phyloP scores from a whole-genome alignment of 2,113 vertebrate genomes.

The Bubo bubo region DNA sequence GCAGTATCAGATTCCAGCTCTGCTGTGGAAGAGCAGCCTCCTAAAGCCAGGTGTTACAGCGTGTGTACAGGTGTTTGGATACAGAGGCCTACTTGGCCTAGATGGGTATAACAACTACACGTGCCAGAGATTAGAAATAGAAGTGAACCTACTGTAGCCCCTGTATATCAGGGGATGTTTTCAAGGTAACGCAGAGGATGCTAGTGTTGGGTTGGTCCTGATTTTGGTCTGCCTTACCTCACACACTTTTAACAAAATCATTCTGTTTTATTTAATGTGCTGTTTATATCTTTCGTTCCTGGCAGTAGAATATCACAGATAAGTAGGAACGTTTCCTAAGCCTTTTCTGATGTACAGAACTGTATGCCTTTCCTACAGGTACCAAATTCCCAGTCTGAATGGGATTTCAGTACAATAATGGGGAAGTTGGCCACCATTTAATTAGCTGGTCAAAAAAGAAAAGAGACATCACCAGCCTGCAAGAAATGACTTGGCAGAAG shows the following conservation, averaged over 20 bases:
- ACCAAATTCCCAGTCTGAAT: not conserved
- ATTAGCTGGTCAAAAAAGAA: not conserved
- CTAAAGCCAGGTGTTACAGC: not conserved
- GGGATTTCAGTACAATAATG: not conserved
- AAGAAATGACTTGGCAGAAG: not conserved
- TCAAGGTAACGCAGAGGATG: not conserved
- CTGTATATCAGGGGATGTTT: not conserved
- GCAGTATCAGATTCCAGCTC: not conserved
- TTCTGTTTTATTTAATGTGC: slow-evolving; percentile 50
- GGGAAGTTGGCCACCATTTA: not conserved
- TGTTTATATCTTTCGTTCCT: slow-evolving; percentile 49
- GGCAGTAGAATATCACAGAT: slow-evolving; percentile 51
- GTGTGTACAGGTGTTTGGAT: not conserved
- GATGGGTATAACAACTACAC: not conserved
- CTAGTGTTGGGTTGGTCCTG: not conserved
- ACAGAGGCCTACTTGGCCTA: not conserved
- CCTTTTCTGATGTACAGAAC: slow-evolving; percentile 29
- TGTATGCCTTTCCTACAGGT: not conserved
- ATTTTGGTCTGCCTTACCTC: slow-evolving; percentile 17
- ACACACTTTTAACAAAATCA: not conserved
- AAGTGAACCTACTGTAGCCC: not conserved
- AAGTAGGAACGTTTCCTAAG: slow-evolving; percentile 45
- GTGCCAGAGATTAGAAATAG: not conserved
- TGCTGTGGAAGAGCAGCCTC: not conserved
- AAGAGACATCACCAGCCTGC: not conserved